A percentile compares a stretch with the other conserved stretches of the same genome.
Conservation (phyloP, 2,113 vertebrate genomes). For the Nerophis ophidion region DNA sequence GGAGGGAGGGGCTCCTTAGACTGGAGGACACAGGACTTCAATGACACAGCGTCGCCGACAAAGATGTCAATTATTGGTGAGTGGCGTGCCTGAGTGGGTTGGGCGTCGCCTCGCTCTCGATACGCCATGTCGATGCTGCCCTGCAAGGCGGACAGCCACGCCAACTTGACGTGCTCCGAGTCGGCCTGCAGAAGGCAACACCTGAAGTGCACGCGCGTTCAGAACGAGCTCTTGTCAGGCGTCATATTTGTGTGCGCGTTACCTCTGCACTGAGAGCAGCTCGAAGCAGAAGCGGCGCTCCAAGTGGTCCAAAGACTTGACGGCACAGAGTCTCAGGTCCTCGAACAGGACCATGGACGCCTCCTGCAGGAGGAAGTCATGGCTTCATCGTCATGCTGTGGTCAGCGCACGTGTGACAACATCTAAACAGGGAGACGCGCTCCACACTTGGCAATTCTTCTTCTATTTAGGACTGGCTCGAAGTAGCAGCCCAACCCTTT, state of each 20-base stretch:
- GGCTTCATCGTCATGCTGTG: too few relatives aligned
- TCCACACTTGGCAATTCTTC: too few relatives aligned
- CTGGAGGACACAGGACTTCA: conserved; percentile 24
- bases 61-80: neutral
- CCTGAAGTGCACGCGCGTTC: conserved; percentile 40
- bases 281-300: conserved; percentile 73
- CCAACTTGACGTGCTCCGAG: conserved; percentile 66
- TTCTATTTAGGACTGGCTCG: too few relatives aligned
- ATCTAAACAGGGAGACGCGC: neutral
- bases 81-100: conserved; percentile 27
- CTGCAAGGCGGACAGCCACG: conserved; percentile 65
- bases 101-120: conserved; percentile 34
- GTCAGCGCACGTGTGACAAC: neutral
- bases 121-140: conserved; percentile 72
- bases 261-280: conserved; percentile 73
- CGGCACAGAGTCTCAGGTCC: conserved; percentile 69
- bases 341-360: conserved; percentile 59
- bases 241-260: conserved; percentile 4
- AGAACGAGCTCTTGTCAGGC: neutral
- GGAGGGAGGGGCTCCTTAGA: conserved; percentile 32
- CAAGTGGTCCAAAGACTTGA: conserved; percentile 60
- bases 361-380: conserved; percentile 48
- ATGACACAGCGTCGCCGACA: neutral
- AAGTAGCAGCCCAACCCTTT: too few relatives aligned
- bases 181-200: conserved; percentile 75